Evolutionary conservation across 2,113 vertebrate species (phyloP).

Genomic region (Podarcis muralis): DNA sequence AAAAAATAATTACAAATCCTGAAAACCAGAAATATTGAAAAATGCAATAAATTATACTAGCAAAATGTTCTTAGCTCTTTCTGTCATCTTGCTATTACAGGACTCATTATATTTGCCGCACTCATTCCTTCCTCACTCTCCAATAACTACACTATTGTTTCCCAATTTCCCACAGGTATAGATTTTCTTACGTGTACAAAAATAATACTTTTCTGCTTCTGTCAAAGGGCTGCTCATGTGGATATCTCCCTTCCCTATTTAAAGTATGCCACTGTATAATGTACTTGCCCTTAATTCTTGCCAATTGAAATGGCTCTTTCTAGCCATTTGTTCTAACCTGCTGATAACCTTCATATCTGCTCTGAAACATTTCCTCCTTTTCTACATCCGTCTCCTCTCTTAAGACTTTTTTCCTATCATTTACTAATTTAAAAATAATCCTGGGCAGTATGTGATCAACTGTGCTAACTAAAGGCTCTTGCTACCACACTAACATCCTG

Average conservation of each 20-base stretch:
- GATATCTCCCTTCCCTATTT: background rate
- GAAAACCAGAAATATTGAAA: background rate
- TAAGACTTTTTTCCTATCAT: background rate
- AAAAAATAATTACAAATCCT: background rate
- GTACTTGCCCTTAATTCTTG: background rate
- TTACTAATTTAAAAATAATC: background rate
- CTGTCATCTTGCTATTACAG: background rate
- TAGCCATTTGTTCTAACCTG: background rate
- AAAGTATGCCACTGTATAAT: background rate
- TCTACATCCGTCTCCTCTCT: background rate
- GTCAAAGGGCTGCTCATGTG: background rate
- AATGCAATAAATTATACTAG: background rate
- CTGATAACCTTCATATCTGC: background rate
- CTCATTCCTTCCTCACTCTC: background rate
- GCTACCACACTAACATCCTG: too few relatives aligned
- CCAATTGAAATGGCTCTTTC: background rate
- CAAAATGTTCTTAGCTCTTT: background rate
- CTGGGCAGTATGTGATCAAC: background rate
- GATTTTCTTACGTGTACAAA: background rate
- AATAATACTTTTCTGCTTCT: background rate
- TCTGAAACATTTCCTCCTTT: background rate
- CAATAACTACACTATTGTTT: background rate
- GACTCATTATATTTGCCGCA: background rate
- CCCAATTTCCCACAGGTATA: background rate
- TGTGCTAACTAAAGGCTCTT: background rate